phyloP scores from a whole-genome alignment of 2,113 vertebrate species.

The Caracal caracal region DNA sequence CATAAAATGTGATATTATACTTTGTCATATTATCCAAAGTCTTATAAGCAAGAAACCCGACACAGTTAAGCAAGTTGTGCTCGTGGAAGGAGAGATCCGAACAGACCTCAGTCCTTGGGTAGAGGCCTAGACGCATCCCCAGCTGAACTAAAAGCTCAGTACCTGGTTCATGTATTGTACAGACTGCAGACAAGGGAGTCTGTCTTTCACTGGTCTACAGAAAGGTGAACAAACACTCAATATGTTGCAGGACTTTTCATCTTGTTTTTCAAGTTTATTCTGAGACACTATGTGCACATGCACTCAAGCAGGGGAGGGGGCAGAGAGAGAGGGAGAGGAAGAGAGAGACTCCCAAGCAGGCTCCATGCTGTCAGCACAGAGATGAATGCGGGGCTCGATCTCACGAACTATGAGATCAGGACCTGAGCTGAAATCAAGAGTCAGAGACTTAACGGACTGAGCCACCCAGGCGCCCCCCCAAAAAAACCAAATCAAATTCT shows the following conservation, averaged over 20 bases:
- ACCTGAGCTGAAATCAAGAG: too few relatives aligned
- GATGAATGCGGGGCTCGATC: too few relatives aligned
- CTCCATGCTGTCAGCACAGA: too few relatives aligned
- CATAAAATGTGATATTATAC: neutral
- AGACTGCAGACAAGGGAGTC: neutral
- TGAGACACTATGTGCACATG: too few relatives aligned
- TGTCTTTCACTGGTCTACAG: neutral
- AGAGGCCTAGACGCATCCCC: neutral
- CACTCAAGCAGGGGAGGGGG: too few relatives aligned
- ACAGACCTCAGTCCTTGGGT: neutral
- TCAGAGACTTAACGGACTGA: too few relatives aligned
- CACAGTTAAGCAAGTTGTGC: neutral
- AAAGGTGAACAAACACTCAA: neutral
- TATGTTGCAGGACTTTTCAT: neutral
- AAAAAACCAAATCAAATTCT: neutral
- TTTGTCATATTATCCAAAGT: neutral
- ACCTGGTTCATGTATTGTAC: fast-evolving
- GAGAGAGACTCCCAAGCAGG: too few relatives aligned
- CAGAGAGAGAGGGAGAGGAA: too few relatives aligned
- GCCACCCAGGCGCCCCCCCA: too few relatives aligned
- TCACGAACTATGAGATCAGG: too few relatives aligned
- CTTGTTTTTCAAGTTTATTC: too few relatives aligned
- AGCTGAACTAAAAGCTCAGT: neutral
- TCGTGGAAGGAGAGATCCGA: neutral
- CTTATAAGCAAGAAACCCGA: neutral